These are phyloP conservation scores for Misgurnus mizolepis DNA, from an alignment of 2,113 vertebrate species.

Conservation along the genomic window DNA sequence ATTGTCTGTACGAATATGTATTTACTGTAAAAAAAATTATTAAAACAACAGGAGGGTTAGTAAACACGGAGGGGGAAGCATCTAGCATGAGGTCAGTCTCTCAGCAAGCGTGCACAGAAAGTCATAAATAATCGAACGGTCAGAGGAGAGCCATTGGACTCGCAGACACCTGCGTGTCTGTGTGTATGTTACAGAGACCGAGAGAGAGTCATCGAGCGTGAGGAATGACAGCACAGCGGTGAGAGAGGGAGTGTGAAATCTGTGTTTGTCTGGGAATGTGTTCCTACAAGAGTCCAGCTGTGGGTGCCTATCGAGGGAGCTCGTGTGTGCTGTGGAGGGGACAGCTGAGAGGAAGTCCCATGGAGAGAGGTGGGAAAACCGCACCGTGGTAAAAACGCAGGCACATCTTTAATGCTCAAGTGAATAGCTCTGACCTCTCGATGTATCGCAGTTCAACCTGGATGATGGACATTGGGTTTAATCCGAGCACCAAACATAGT, in stretches of 20 bases:
- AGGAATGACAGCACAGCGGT: constrained; percentile 36
- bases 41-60: no score
- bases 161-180: constrained; percentile 66
- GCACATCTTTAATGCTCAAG: constrained; percentile 53
- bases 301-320: constrained; percentile 67
- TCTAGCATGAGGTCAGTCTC: constrained; percentile 33
- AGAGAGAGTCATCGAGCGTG: constrained; percentile 46
- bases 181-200: constrained; percentile 61
- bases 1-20: no score
- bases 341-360: constrained; percentile 89
- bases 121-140: constrained; percentile 56
- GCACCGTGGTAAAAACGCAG: constrained; percentile 46
- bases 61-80: not conserved
- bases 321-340: constrained; percentile 26
- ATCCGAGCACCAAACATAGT: not conserved
- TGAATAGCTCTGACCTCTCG: constrained; percentile 62
- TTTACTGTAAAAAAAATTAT: no score
- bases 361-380: constrained; percentile 67
- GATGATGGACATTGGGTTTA: not conserved
- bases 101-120: constrained; percentile 21
- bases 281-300: constrained; percentile 75
- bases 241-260: constrained; percentile 68
- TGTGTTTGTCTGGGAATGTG: constrained; percentile 73
- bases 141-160: constrained; percentile 57
- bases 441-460: constrained; percentile 30